A percentile compares a stretch with the other conserved stretches of the same genome.
These are phyloP conservation scores for Myotis yumanensis DNA, from an alignment of 2,113 vertebrate genomes.

Conservation along the genomic window DNA sequence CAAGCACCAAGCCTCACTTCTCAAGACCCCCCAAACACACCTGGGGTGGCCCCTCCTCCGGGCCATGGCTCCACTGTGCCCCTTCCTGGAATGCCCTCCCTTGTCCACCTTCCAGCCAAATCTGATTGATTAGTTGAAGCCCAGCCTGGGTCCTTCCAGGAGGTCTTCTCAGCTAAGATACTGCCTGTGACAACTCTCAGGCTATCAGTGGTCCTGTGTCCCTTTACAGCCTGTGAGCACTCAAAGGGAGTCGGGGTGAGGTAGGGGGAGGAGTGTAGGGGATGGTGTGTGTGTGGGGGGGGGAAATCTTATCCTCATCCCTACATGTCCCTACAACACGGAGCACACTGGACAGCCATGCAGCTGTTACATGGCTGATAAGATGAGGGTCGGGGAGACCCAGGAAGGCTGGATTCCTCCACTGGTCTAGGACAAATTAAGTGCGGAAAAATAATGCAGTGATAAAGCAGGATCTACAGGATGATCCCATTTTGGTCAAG, in stretches of 20 bases:
- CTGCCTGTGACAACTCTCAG: neutral
- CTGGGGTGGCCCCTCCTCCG: neutral
- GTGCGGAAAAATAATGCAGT: neutral
- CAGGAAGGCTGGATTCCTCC: neutral
- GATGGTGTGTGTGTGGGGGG: too few species aligned
- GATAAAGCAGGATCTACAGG: neutral
- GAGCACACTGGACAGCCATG: fast-evolving
- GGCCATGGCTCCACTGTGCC: neutral
- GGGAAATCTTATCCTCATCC: neutral
- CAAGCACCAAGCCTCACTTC: neutral
- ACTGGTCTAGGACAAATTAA: neutral
- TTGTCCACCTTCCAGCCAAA: neutral
- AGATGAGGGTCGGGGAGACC: neutral
- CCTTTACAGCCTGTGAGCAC: neutral
- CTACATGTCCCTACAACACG: too few species aligned
- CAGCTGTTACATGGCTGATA: neutral
- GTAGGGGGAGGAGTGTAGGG: too few species aligned
- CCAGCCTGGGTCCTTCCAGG: neutral
- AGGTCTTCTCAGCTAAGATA: neutral
- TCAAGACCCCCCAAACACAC: neutral
- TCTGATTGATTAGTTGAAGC: neutral
- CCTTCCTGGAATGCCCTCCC: neutral
- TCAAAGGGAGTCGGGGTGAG: fast-evolving
- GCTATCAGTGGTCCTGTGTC: neutral
- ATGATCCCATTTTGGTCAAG: neutral